Conservation (phyloP, 2,113 vertebrate species). For the Kryptolebias marmoratus region DNA sequence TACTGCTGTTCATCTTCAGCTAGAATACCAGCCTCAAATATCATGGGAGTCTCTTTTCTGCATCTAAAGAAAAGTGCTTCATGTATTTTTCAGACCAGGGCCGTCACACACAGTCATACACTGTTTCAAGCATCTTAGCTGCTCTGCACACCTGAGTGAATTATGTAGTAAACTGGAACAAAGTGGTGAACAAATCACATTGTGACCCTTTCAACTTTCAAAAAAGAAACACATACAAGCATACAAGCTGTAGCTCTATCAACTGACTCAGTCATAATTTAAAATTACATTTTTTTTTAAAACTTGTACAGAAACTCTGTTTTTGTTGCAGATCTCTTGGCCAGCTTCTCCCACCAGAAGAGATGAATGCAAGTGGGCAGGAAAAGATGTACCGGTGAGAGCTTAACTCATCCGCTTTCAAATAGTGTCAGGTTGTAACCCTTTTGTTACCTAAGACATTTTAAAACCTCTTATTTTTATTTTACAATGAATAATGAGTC, state of each 20-base stretch:
- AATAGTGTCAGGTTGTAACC: not conserved
- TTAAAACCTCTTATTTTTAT: too few relatives aligned
- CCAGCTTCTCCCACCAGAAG: constrained; percentile 89
- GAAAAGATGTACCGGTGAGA: constrained; percentile 94
- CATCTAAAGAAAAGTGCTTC: constrained; percentile 70
- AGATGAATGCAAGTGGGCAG: constrained; percentile 98
- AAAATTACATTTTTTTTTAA: constrained; percentile 28
- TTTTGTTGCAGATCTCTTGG: constrained; percentile 89
- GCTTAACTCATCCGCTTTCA: constrained; percentile 40
- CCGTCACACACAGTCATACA: constrained; percentile 73
- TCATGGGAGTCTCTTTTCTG: constrained; percentile 63
- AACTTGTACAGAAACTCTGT: constrained; percentile 42
- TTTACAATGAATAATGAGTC: too few relatives aligned
- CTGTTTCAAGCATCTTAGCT: constrained; percentile 67
- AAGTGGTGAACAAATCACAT: constrained; percentile 77
- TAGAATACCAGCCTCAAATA: constrained; percentile 46
- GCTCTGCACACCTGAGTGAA: constrained; percentile 80
- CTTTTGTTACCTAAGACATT: too few relatives aligned
- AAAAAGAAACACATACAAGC: constrained; percentile 33
- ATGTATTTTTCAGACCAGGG: constrained; percentile 77
- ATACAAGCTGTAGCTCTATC: constrained; percentile 24
- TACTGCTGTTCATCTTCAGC: constrained; percentile 17
- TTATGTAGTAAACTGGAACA: constrained; percentile 79
- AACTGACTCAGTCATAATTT: constrained; percentile 24
- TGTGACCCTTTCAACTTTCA: constrained; percentile 59